These are phyloP conservation scores for Xiphophorus hellerii DNA, from an alignment of 2,113 vertebrate genomes.

Conservation along the genomic window DNA sequence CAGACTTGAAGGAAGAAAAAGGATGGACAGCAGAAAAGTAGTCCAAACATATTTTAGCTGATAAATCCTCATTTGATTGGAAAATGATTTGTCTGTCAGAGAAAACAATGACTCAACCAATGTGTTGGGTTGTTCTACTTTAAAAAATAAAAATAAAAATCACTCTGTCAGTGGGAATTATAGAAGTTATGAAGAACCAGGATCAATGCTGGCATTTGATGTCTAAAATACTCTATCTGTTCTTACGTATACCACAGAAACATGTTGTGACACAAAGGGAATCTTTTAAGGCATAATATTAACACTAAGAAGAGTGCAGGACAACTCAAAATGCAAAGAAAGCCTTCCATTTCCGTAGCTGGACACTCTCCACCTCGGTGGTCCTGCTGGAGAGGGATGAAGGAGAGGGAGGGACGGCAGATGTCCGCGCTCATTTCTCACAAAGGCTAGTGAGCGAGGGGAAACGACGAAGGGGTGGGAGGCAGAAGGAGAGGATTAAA, in stretches of 20 bases:
- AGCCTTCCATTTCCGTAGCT: constrained; percentile 57
- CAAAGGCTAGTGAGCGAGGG: constrained; percentile 63
- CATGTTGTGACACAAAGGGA: neutral
- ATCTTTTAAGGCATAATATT: neutral
- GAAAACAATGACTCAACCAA: no score
- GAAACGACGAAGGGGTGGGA: constrained; percentile 61
- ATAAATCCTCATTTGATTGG: neutral
- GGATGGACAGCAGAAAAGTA: neutral
- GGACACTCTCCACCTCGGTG: constrained; percentile 73
- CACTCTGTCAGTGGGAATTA: neutral
- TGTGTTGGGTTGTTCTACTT: neutral
- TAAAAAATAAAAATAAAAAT: no score
- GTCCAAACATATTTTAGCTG: neutral
- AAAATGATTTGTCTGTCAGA: neutral
- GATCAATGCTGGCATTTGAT: neutral
- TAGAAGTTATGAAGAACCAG: neutral
- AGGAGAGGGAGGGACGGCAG: constrained; percentile 75
- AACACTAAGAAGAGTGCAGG: constrained; percentile 14
- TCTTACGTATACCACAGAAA: neutral
- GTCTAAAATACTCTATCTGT: neutral
- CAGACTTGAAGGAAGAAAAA: neutral
- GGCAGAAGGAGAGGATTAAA: constrained; percentile 72
- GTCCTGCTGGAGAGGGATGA: constrained; percentile 77
- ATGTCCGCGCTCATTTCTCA: constrained; percentile 78
- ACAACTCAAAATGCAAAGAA: constrained; percentile 61